Percentiles rank a stretch among this genome's conserved stretches.
phyloP scores from a whole-genome alignment of 2,888 invertebrate species.

The Mystacides longicornis region DNA sequence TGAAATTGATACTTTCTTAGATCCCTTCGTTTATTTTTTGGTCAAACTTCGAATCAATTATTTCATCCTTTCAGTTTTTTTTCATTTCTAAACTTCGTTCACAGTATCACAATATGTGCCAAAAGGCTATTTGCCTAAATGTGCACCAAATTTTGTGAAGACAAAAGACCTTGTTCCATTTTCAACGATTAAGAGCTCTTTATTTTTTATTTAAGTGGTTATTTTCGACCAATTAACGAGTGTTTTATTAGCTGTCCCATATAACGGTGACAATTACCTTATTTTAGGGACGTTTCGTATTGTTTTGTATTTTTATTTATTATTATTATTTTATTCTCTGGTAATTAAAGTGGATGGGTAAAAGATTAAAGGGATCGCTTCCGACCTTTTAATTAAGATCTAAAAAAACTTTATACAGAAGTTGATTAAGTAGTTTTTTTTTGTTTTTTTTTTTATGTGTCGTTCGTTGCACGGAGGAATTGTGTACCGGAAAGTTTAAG shows the following conservation, averaged over 20 bases:
- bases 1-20: too few species aligned
- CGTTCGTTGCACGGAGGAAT: too few species aligned
- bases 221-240: not conserved
- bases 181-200: not conserved
- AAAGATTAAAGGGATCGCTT: not conserved
- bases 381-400: constrained; percentile 1
- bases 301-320: not conserved
- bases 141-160: not conserved
- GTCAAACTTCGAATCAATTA: too few species aligned
- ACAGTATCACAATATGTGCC: too few species aligned
- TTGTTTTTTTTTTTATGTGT: not conserved
- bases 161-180: not conserved
- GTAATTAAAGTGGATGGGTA: not conserved
- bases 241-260: not conserved
- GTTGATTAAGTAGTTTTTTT: not conserved
- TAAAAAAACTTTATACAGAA: not conserved
- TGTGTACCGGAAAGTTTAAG: too few species aligned
- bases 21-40: too few species aligned
- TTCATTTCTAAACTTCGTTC: too few species aligned
- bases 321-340: not conserved
- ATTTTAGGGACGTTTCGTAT: not conserved
- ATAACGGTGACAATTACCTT: not conserved
- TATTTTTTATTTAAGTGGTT: not conserved
- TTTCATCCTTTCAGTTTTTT: too few species aligned
- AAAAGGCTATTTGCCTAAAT: too few species aligned